Evolutionary conservation across 2,797 vertebrate genomes (phyloP), one percentile per base, ranked within the genome.

Genomic region (Diceros bicornis): DNA sequence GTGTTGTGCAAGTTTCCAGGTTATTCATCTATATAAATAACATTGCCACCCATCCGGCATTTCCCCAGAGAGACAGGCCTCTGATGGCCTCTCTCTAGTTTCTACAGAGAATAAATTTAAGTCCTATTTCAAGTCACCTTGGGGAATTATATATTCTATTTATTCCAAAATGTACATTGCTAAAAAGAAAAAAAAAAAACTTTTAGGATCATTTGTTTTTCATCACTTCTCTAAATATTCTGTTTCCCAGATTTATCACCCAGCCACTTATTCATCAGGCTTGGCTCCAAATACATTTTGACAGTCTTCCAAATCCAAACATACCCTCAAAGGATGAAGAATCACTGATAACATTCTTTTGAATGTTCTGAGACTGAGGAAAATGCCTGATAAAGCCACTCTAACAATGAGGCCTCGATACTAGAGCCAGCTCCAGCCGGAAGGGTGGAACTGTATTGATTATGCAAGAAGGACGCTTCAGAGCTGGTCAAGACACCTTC

Each of bases 221-320:
- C 11, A n/a, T 44, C 66, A 62, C 21, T 81, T 95, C 16, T 87
- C 69, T 96, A 84, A 91, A 90, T 34, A 86, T n/a, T 96, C 71
- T 86, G 20, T 90, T 96, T 96, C 44, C 66, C 61, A 79, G 37
- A 74, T 91, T 90, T 50, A 50, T 89, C n/a, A 68, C 8, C 37
- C 61, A 91, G 18, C 34, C 20, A 74, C 55, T 92, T 83, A 84
- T 37, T 97, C 75, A 90, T 50, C 64, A 93, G 50, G 55, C 61
- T 89, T 93, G 59, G 10, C 44, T 93, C 25, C 69, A 91, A 93
- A 96, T 44, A 50, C 14, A 88, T 91, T 84, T 83, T 81, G 89
- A 97, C 59, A 88, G 68, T n/a, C 57, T 86, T 92, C 75, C 74
- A 87, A 94, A 74, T 94, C 47, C 82, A 93, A 87, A 87, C 47